Base-by-base conservation (phyloP, 2,888 invertebrate species). In the Leucophora obtusa region DNA sequence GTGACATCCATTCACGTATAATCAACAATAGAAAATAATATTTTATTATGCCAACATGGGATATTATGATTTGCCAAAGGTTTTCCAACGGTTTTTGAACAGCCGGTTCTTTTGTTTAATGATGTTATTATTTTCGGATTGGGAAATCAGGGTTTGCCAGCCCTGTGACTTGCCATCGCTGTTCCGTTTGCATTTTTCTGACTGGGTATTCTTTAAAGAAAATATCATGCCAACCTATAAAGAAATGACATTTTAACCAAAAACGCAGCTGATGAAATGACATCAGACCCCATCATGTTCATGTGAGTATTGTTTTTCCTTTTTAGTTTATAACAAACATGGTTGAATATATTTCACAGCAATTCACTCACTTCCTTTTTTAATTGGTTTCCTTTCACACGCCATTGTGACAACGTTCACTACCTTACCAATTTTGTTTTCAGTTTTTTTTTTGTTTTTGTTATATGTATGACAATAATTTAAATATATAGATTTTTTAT, bases 301-400 rank as follows among this genome's bases (percentile, higher is more conserved):
- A n/a, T n/a, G 15, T 43, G 51, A 43, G 53, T 59, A 33, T 33
- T 21, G 17, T 4, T 35, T 50, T 51, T 47, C 35, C 4, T 35
- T 60, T 50, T 43, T 65, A 10, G 11, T 54, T 28, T 68, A 33
- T 14, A 69, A 72, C 72, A 68, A 62, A 79, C 10, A 60, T 70
- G 65, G 59, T 65, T 54, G 66, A 50, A 35, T 69, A 62, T 69
- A 53, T 59, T 81, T 63, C 50, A 38, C 54, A 74, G 69, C 60
- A 73, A 70, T 73, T 70, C 63, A 66, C 33, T 66, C 43, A 60
- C 66, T 74, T 77, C 60, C 69, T 60, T 78, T 72, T 74, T 79
- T 75, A 79, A 78, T 82, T 77, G 79, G 74, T 59, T 82, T 83
- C 73, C 82, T 82, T 83, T 83, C 83, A 78, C 83, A 83, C 82